Conservation (phyloP, 1,140 invertebrate genomes). For the Rhagoletis zephyria region DNA sequence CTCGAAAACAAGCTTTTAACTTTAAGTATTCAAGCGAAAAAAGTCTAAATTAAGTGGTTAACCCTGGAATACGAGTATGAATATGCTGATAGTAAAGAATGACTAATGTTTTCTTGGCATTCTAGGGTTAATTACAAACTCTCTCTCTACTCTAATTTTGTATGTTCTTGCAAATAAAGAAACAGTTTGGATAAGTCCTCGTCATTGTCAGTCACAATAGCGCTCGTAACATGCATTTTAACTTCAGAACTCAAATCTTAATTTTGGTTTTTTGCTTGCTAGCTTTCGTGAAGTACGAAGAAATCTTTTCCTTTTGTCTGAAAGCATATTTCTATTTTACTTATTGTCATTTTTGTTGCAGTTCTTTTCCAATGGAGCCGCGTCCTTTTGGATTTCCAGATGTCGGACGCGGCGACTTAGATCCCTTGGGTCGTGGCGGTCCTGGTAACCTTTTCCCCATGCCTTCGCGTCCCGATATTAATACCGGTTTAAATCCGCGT, state of each 20-base stretch:
- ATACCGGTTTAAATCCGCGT: slow-evolving; percentile 77
- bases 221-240: not conserved
- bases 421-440: slow-evolving; percentile 80
- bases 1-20: not conserved
- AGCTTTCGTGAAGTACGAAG: not conserved
- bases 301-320: not conserved
- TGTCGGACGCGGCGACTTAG: slow-evolving; percentile 81
- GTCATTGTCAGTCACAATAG: slow-evolving; percentile 54
- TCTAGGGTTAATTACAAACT: not conserved
- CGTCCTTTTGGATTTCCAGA: slow-evolving; percentile 73
- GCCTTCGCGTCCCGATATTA: slow-evolving; percentile 67
- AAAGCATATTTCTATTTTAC: not conserved
- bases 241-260: not conserved
- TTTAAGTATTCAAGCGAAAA: too few relatives aligned
- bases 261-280: not conserved
- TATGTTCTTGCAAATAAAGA: not conserved
- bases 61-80: not conserved
- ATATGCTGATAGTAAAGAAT: too few relatives aligned
- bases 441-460: slow-evolving; percentile 83
- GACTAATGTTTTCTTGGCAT: not conserved
- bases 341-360: not conserved
- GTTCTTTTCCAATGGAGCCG: slow-evolving; percentile 59
- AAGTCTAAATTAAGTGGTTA: not conserved
- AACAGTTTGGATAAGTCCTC: slow-evolving; percentile 3
- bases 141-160: not conserved